Evolutionary conservation across 2,888 invertebrate species (phyloP), one percentile per base, ranked within the genome.

Genomic region (Drosophila anomalata): DNA sequence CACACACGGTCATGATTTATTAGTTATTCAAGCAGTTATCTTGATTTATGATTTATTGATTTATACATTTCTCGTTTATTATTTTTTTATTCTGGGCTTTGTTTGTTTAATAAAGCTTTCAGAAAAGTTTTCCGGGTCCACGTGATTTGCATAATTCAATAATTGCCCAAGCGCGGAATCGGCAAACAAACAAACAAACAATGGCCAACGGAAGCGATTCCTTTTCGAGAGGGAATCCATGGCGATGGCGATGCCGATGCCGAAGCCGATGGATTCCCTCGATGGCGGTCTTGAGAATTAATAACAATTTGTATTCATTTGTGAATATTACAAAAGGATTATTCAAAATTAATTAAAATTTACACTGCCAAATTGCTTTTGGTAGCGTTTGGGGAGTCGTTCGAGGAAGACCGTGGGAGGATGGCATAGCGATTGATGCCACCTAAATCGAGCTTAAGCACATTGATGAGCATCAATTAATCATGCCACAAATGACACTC

Each of bases 251-350:
- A n/a, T 31, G 31, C 31, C 29, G 29, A 44, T 11, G 20, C n/a
- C 51, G 12, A 47, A 46, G 20, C 17, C 51, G 9, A 52, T 39
- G 84, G 84, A 71, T 80, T 86, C 83, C 86, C 86, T 68, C 63
- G 76, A 56, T 77, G 75, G 20, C 75, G 51, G 62, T 67, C 82
- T 82, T 82, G 75, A 82, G 84, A 82, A 87, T 82, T 82, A 82
- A 82, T 82, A 87, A 80, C 87, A 82, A 82, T 82, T 87, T 82
- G 82, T 82, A 82, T 87, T 87, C 82, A 87, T 82, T 82, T 82
- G 87, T 87, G 82, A 84, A 82, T 87, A 82, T 82, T 82, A 82
- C 82, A 87, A 80, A 87, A 73, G 82, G 82, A 87, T 82, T 82
- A 82, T 78, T 80, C 81, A 80, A 82, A 82, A 82, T 82, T 82